phyloP scores from a whole-genome alignment of 1,140 invertebrate species.

The Nebria ingens region DNA sequence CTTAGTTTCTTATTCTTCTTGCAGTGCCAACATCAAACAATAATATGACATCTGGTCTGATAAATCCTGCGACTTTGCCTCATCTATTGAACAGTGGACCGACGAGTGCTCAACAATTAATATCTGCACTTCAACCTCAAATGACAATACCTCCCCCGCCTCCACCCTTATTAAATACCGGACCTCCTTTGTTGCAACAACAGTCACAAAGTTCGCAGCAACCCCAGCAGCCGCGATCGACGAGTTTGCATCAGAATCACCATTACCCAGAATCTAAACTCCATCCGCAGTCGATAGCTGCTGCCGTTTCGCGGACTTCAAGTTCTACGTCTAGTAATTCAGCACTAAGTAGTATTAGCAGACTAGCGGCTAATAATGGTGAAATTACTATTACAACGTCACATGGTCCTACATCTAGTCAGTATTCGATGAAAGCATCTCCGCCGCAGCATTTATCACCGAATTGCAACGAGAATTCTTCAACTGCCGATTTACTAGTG shows the following conservation, averaged over 20 bases:
- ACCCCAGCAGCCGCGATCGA: slow-evolving; percentile 21
- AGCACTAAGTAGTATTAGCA: slow-evolving; percentile 42
- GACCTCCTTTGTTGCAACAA: slow-evolving; percentile 10
- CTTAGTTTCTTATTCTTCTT: slow-evolving; percentile 21
- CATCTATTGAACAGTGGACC: slow-evolving; percentile 58
- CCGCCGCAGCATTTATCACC: slow-evolving; percentile 48
- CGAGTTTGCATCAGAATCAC: slow-evolving; percentile 21
- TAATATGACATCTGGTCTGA: slow-evolving; percentile 34
- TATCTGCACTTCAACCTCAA: slow-evolving; percentile 53
- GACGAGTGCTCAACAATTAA: slow-evolving; percentile 49
- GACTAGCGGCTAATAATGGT: slow-evolving; percentile 61
- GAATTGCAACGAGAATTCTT: slow-evolving; percentile 45
- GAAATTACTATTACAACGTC: slow-evolving; percentile 72
- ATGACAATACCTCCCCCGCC: slow-evolving; percentile 32
- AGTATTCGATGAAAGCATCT: slow-evolving; percentile 33
- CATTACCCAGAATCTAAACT: slow-evolving; percentile 27
- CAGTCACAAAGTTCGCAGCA: slow-evolving; percentile 5
- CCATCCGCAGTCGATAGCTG: slow-evolving; percentile 17
- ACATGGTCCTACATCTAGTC: slow-evolving; percentile 42
- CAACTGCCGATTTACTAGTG: slow-evolving; percentile 56
- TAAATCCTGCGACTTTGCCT: slow-evolving; percentile 51
- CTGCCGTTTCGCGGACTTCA: slow-evolving; percentile 11
- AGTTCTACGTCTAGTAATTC: slow-evolving; percentile 23
- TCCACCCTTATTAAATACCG: slow-evolving; percentile 32
- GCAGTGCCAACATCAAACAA: slow-evolving; percentile 39